phyloP scores from a whole-genome alignment of 2,113 vertebrate species.

The Xiphophorus hellerii region DNA sequence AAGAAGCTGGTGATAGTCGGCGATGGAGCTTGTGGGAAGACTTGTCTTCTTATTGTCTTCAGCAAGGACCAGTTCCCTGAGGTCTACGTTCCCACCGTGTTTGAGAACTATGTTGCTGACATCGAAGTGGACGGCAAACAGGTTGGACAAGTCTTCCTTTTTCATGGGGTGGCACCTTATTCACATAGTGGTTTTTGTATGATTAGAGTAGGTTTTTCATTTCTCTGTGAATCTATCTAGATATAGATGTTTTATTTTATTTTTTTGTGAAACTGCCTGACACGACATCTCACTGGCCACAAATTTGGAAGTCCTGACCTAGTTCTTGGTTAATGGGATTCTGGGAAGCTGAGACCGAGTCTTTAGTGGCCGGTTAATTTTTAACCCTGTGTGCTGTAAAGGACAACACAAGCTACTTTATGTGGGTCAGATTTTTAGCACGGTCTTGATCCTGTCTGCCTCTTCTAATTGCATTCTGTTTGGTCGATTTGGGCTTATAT shows the following conservation, averaged over 20 bases:
- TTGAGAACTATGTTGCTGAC: conserved; percentile 99
- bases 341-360: conserved; percentile 32
- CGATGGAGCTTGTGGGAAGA: conserved; percentile 98
- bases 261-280: neutral
- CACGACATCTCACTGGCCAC: conserved; percentile 17
- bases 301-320: conserved; percentile 36
- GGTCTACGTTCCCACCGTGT: conserved; percentile 97
- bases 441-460: conserved; percentile 33
- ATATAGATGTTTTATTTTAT: too few species aligned
- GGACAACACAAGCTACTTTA: conserved; percentile 1
- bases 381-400: conserved; percentile 10
- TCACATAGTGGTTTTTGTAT: neutral
- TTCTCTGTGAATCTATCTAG: too few species aligned
- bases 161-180: neutral
- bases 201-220: too few species aligned
- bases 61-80: conserved; percentile 99
- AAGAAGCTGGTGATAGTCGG: conserved; percentile 99
- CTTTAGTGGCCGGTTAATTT: conserved; percentile 43
- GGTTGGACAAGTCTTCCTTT: conserved; percentile 74
- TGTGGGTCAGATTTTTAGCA: conserved; percentile 15
- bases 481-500: neutral
- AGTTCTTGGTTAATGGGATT: conserved; percentile 45
- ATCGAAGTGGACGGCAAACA: conserved; percentile 98
- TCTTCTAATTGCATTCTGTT: conserved; percentile 36
- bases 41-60: conserved; percentile 98